Evolutionary conservation across 2,113 vertebrate species (phyloP).

Genomic region (Vidua macroura): DNA sequence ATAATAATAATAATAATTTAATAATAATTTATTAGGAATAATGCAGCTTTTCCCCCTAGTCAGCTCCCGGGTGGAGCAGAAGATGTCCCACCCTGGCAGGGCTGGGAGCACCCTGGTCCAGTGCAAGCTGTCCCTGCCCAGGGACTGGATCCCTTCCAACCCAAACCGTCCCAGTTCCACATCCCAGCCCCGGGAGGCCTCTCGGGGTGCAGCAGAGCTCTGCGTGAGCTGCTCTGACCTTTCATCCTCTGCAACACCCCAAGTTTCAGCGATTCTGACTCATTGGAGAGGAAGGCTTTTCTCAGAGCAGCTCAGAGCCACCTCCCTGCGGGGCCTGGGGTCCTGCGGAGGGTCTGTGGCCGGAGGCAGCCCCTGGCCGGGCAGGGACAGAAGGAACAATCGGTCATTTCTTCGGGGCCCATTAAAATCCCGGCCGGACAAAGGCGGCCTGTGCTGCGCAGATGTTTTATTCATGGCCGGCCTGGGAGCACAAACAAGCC

Average conservation of each 20-base stretch:
- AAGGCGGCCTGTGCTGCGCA: not conserved
- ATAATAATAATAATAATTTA: too few species aligned
- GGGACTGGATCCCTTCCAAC: not conserved
- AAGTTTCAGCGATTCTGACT: not conserved
- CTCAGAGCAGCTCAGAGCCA: not conserved
- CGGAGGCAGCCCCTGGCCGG: not conserved
- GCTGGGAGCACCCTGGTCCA: not conserved
- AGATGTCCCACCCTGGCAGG: not conserved
- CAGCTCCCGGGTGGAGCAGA: not conserved
- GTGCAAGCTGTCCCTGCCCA: not conserved
- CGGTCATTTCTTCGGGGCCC: not conserved
- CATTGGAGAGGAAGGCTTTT: not conserved
- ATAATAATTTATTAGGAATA: too few species aligned
- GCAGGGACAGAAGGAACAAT: not conserved
- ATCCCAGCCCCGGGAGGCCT: not conserved
- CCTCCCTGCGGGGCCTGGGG: accelerated
- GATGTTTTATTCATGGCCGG: slow-evolving; percentile 48
- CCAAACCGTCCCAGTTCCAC: not conserved
- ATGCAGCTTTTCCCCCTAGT: too few species aligned
- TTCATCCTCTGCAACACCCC: accelerated
- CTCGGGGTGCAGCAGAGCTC: not conserved
- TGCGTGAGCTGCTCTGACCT: not conserved
- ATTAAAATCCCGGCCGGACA: not conserved
- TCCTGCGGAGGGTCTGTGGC: accelerated
- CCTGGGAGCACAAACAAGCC: not conserved